Conservation (phyloP, 2,113 vertebrate genomes). For the Ceyx melanurus region DNA sequence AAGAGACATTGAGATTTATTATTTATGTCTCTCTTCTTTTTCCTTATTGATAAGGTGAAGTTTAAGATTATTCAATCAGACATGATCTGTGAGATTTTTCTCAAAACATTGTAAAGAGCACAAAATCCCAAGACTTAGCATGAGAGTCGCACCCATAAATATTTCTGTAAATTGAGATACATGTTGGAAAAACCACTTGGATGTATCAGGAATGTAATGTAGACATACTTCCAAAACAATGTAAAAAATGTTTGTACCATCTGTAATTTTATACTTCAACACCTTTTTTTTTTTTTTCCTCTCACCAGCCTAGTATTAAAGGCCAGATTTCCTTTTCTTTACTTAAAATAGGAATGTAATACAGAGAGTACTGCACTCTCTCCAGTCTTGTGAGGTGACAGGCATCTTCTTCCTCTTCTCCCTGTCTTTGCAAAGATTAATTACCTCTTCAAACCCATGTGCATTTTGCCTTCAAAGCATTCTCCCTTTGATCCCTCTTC, state of each 20-base stretch:
- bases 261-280: background rate
- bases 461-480: constrained; percentile 13
- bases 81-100: background rate
- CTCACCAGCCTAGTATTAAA: background rate
- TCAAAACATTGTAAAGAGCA: background rate
- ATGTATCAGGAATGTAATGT: background rate
- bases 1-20: background rate
- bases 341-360: background rate
- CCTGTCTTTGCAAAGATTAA: constrained; percentile 13
- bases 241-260: background rate
- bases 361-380: background rate
- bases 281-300: background rate
- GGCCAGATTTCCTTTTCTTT: background rate
- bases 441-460: constrained; percentile 5
- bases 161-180: background rate
- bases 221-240: background rate
- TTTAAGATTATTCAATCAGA: background rate
- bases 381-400: background rate
- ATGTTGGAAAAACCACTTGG: background rate
- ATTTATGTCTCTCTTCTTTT: background rate
- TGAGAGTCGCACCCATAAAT: background rate
- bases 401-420: background rate
- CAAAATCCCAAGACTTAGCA: background rate
- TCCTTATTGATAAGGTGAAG: background rate
- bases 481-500: background rate